Percentiles rank a stretch among this genome's conserved stretches.
These are phyloP conservation scores for Rotaria socialis DNA, from an alignment of 2,888 invertebrate species.

Conservation along the genomic window DNA sequence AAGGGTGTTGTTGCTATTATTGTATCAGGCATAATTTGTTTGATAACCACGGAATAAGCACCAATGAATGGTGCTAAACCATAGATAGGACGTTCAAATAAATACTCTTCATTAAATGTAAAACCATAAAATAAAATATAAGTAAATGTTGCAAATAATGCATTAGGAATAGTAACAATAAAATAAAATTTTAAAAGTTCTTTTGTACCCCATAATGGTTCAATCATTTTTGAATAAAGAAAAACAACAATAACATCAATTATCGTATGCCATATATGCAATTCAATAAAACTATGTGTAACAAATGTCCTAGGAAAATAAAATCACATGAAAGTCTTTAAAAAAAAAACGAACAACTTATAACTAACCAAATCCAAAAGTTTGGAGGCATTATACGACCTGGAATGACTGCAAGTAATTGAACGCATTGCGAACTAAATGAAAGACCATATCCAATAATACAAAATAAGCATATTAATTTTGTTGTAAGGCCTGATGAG, in stretches of 20 bases:
- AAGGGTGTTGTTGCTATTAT: constrained; percentile 82
- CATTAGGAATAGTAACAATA: constrained; percentile 83
- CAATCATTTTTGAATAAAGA: constrained; percentile 86
- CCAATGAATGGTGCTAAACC: constrained; percentile 83
- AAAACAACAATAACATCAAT: constrained; percentile 86
- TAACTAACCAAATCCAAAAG: constrained; percentile 66
- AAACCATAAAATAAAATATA: constrained; percentile 83
- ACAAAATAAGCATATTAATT: constrained; percentile 16
- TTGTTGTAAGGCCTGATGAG: constrained; percentile 1
- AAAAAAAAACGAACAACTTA: not conserved
- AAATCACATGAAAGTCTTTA: not conserved
- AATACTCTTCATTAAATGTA: constrained; percentile 76
- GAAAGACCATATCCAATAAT: constrained; percentile 23
- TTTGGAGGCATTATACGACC: constrained; percentile 78
- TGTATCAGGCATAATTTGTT: constrained; percentile 95
- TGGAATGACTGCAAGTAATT: constrained; percentile 80
- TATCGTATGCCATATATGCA: constrained; percentile 88
- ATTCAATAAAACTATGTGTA: constrained; percentile 89
- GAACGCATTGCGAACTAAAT: constrained; percentile 58
- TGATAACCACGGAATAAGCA: constrained; percentile 84
- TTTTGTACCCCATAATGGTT: constrained; percentile 85
- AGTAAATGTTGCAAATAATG: constrained; percentile 78
- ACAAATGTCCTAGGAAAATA: constrained; percentile 68
- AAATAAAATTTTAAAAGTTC: constrained; percentile 91
- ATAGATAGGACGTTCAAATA: constrained; percentile 85